Evolutionary conservation across 2,888 invertebrate species (phyloP), one percentile per base, ranked within the genome.

Genomic region (Toxonevra muliebris): DNA sequence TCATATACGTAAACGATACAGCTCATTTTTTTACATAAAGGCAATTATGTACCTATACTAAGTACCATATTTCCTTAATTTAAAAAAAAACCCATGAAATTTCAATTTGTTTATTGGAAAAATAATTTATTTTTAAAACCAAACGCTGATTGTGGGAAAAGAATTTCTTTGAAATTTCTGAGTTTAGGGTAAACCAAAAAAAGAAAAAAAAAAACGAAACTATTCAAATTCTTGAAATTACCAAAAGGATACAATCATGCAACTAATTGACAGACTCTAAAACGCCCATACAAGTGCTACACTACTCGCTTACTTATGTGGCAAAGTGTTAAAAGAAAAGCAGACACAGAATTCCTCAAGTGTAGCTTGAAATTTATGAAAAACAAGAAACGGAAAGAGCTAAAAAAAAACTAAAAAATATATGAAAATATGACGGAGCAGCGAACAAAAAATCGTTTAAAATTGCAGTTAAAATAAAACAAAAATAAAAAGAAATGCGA

Each of bases 121-220:
- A 4, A 30, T 30, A 30, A 30, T 30, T 30, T 30, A 30, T 30
- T 30, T n/a, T 58, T 43, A 58, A 40, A 50, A 57, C 15, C 42
- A 15, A 64, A 30, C 30, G 30, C 30, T 4, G 50, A 65, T 65
- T 73, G 74, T 75, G 74, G 73, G 74, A 75, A 73, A 75, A 71
- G 69, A 73, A 73, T 72, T 73, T 72, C 70, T 65, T 67, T 68
- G 71, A 71, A 74, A 48, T 48, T 48, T 48, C 8, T 5, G 13
- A 48, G 15, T 10, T 48, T 2, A 30, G 30, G 30, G 30, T 7
- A 42, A 1, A 19, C 17, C 54, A 54, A 52, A 17, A 52, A 50
- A 48, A 48, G 43, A 11, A 17, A 3, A 42, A 59, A 43, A 66
- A 7, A 2, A 30, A 30, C 30, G 30, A 2, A 30, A 30, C 30